Percentiles rank a stretch among this genome's conserved stretches.
Evolutionary conservation across 2,888 invertebrate species (phyloP).

Genomic region (Prosapia bicincta): DNA sequence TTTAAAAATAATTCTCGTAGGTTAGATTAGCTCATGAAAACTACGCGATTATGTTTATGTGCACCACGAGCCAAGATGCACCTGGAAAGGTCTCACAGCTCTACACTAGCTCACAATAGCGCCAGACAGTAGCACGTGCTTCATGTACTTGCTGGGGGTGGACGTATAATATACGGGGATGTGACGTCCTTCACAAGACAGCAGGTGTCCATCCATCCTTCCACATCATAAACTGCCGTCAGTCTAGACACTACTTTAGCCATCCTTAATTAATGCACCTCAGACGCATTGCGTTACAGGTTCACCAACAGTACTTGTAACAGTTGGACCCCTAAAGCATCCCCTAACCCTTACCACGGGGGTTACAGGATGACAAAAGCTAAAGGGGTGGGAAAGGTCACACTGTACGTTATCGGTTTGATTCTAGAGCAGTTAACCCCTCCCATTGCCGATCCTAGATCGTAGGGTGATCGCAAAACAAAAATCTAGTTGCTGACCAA

Average conservation of each 20-base stretch:
- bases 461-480: no score
- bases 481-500: no score
- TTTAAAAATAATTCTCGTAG: no score
- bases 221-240: not conserved
- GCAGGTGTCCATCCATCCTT: not conserved
- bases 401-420: conserved; percentile 8
- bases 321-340: conserved; percentile 10
- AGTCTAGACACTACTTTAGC: conserved; percentile 22
- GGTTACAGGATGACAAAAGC: not conserved
- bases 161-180: no score
- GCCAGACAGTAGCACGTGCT: no score
- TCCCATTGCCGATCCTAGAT: not conserved
- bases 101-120: no score
- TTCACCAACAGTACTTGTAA: conserved; percentile 6
- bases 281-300: no score
- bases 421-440: conserved; percentile 9
- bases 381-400: conserved; percentile 27
- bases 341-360: conserved; percentile 3
- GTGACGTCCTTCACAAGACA: not conserved
- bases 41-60: no score
- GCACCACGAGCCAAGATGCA: no score
- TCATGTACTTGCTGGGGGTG: no score
- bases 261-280: conserved; percentile 9
- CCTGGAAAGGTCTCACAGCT: no score
- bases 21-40: no score